These are phyloP conservation scores for Hipposideros armiger DNA, from an alignment of 2,113 vertebrate species.

Conservation along the genomic window DNA sequence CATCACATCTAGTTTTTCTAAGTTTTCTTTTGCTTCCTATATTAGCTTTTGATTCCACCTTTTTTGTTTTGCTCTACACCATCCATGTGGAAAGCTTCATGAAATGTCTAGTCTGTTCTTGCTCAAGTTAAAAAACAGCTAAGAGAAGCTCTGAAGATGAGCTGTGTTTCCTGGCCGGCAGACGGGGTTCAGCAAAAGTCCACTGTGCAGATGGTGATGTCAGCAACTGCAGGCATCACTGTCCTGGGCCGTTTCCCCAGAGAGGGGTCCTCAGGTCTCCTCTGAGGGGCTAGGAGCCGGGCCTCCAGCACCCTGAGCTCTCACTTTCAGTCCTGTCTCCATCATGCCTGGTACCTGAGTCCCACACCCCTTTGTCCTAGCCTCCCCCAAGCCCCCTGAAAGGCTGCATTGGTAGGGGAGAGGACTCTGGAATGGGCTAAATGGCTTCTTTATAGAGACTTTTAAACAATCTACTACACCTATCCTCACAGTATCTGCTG, in stretches of 20 bases:
- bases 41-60: background rate
- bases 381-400: background rate
- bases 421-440: background rate
- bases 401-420: background rate
- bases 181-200: background rate
- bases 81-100: background rate
- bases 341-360: background rate
- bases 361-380: background rate
- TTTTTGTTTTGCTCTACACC: background rate
- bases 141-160: background rate
- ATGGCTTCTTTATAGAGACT: background rate
- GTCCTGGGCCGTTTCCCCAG: background rate
- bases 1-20: background rate
- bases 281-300: background rate
- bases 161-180: background rate
- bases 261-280: background rate
- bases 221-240: background rate
- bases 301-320: background rate
- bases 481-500: background rate
- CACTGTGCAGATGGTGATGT: background rate
- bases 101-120: background rate
- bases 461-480: background rate
- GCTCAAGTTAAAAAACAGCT: background rate
- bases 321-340: background rate
- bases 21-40: background rate